Percentiles rank a stretch among this genome's conserved stretches.
Conservation (phyloP, 2,113 vertebrate species). For the Cisticola juncidis region DNA sequence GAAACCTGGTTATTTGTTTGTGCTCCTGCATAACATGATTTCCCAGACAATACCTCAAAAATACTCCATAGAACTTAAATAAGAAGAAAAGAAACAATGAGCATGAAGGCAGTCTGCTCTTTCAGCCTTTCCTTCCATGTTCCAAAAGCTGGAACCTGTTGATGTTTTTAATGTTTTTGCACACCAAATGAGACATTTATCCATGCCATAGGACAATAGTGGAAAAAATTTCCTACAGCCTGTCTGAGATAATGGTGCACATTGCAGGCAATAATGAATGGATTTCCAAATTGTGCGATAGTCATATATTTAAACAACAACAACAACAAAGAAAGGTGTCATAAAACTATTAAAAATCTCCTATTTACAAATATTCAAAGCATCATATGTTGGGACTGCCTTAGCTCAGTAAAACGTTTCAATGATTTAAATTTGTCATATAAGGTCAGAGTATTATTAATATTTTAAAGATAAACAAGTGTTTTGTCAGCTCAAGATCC, state of each 20-base stretch:
- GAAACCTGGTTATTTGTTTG: background rate
- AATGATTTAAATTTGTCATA: background rate
- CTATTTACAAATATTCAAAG: background rate
- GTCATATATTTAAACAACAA: background rate
- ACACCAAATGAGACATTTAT: background rate
- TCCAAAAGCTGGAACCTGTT: background rate
- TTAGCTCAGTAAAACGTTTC: background rate
- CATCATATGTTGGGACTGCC: background rate
- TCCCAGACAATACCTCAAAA: background rate
- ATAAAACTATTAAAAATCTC: background rate
- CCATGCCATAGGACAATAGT: background rate
- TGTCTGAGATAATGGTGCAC: background rate
- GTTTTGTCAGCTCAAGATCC: background rate
- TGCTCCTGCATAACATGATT: background rate
- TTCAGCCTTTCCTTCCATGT: background rate
- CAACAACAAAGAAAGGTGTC: no score
- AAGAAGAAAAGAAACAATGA: background rate
- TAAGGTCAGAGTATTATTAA: background rate
- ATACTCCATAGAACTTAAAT: background rate
- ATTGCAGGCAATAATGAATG: background rate
- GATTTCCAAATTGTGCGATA: background rate
- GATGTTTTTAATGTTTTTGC: background rate
- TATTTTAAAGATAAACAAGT: background rate
- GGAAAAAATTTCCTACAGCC: background rate
- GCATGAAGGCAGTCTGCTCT: background rate